Conservation (phyloP, 2,797 vertebrate genomes). For the Betta splendens region DNA sequence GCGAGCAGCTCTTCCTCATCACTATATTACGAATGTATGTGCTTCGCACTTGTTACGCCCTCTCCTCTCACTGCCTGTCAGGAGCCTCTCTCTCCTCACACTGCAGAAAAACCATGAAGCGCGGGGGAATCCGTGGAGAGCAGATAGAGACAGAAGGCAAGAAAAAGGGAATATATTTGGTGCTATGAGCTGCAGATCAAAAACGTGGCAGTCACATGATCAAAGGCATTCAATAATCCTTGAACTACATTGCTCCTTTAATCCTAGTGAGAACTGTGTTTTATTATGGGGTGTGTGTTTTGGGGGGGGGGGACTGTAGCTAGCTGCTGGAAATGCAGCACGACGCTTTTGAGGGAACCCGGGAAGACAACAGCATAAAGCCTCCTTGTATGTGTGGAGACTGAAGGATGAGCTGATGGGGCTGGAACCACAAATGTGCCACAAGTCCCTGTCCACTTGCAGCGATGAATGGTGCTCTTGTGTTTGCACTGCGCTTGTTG, state of each 20-base stretch:
- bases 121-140: slow-evolving; percentile 66
- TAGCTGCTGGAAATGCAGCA: slow-evolving; percentile 64
- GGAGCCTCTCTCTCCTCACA: slow-evolving; percentile 67
- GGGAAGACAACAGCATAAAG: slow-evolving; percentile 64
- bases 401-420: slow-evolving; percentile 72
- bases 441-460: slow-evolving; percentile 75
- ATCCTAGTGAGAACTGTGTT: slow-evolving; percentile 74
- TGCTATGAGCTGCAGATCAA: slow-evolving; percentile 74
- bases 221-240: slow-evolving; percentile 83
- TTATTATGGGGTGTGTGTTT: slow-evolving; percentile 46
- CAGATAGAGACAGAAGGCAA: slow-evolving; percentile 59
- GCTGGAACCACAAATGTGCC: slow-evolving; percentile 74
- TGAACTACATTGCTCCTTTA: slow-evolving; percentile 78
- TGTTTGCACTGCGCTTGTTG: slow-evolving; percentile 63
- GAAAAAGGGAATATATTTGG: slow-evolving; percentile 74
- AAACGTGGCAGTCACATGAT: slow-evolving; percentile 81
- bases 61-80: slow-evolving; percentile 67
- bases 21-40: slow-evolving; percentile 49
- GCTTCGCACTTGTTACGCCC: slow-evolving; percentile 52
- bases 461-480: slow-evolving; percentile 78
- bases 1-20: slow-evolving; percentile 27
- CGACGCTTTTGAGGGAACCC: slow-evolving; percentile 59
- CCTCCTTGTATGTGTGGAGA: slow-evolving; percentile 73
- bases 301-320: slow-evolving; percentile 35
- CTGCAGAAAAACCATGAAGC: slow-evolving; percentile 64